Evolutionary conservation across 1,140 invertebrate genomes (phyloP).

Genomic region (Euwallacea fornicatus): DNA sequence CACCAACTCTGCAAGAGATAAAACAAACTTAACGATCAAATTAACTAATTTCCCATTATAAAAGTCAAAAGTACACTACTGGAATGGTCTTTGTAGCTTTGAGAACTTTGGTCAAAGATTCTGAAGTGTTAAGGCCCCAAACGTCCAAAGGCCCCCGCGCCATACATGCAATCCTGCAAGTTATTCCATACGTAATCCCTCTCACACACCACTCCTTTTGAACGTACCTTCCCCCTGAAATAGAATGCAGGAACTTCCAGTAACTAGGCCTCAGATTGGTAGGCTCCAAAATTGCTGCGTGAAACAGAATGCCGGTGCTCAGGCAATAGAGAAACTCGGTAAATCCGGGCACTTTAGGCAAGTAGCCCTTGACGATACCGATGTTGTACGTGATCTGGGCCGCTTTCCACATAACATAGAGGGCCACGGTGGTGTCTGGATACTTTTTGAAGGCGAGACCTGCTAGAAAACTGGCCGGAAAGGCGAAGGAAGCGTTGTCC

Average conservation of each 20-base stretch:
- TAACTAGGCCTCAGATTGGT: slow-evolving; percentile 79
- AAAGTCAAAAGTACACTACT: slow-evolving; percentile 35
- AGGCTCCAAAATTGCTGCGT: slow-evolving; percentile 78
- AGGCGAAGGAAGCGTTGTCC: slow-evolving; percentile 62
- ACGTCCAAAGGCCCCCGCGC: slow-evolving; percentile 59
- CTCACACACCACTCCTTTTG: not conserved
- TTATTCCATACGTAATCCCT: not conserved
- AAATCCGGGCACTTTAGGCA: slow-evolving; percentile 66
- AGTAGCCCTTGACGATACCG: slow-evolving; percentile 58
- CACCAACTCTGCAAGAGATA: not conserved
- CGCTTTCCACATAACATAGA: slow-evolving; percentile 74
- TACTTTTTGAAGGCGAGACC: slow-evolving; percentile 65
- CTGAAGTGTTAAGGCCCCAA: slow-evolving; percentile 57
- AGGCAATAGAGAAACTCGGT: slow-evolving; percentile 73
- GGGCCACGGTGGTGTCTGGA: slow-evolving; percentile 67
- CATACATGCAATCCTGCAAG: slow-evolving; percentile 60
- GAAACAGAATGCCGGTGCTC: slow-evolving; percentile 78
- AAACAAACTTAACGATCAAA: not conserved
- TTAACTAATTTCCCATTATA: too few relatives aligned
- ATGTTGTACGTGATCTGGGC: slow-evolving; percentile 67
- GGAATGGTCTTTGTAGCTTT: slow-evolving; percentile 47
- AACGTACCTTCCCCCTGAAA: slow-evolving; percentile 73
- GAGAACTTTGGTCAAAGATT: slow-evolving; percentile 44
- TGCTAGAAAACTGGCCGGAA: slow-evolving; percentile 66
- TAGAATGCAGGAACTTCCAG: slow-evolving; percentile 75